Conservation (phyloP, 2,797 vertebrate genomes). For the Oryzias dopingdopingensis region DNA sequence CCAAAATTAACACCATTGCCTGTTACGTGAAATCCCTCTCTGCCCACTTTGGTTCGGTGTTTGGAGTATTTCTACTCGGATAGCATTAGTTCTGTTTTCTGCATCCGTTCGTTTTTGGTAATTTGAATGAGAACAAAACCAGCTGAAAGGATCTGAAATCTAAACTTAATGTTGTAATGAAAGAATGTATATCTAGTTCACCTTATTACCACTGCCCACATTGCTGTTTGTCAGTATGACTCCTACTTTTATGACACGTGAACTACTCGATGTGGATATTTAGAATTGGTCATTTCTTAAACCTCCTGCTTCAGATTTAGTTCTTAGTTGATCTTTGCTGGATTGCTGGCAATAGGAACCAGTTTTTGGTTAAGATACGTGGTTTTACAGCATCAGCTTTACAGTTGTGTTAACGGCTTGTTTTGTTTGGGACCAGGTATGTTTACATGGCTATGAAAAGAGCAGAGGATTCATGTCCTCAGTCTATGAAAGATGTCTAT, state of each 20-base stretch:
- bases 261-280: slow-evolving; percentile 5
- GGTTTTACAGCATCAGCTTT: slow-evolving; percentile 39
- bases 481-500: slow-evolving; percentile 7
- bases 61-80: slow-evolving; percentile 39
- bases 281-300: neutral
- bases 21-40: slow-evolving; percentile 26
- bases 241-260: slow-evolving; percentile 27
- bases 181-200: slow-evolving; percentile 62
- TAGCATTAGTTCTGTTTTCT: neutral
- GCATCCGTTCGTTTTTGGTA: slow-evolving; percentile 12
- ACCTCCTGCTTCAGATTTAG: slow-evolving; percentile 8
- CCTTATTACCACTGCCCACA: slow-evolving; percentile 17
- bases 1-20: slow-evolving; percentile 73
- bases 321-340: slow-evolving; percentile 6
- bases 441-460: slow-evolving; percentile 33
- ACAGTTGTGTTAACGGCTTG: slow-evolving; percentile 21
- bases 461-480: slow-evolving; percentile 24
- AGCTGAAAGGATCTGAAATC: slow-evolving; percentile 21
- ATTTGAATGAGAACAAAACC: slow-evolving; percentile 29
- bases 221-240: neutral
- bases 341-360: neutral
- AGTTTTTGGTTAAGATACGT: slow-evolving; percentile 3
- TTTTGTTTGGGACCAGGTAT: slow-evolving; percentile 8
- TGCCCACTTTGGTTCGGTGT: slow-evolving; percentile 71
- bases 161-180: slow-evolving; percentile 25